Evolutionary conservation across 2,888 invertebrate genomes (phyloP), one percentile per base, ranked within the genome.

Genomic region (Myathropa florea): DNA sequence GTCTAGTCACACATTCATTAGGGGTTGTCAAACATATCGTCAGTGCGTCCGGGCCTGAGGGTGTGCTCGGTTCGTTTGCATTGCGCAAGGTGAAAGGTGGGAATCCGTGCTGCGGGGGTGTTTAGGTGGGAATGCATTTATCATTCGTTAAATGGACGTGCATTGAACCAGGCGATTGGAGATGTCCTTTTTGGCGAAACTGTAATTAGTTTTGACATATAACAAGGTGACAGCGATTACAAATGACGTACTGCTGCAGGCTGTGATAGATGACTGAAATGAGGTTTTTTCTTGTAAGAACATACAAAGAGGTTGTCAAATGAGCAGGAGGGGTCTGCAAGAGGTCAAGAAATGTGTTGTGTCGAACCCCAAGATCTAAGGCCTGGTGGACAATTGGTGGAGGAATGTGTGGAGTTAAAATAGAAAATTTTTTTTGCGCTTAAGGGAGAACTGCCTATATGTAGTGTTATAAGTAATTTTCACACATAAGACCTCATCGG

Each of bases 31-130:
- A 63, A 77, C 71, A 61, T 55, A 46, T 60, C 73, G 63, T 72
- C 46, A 63, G 10, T 65, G 28, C 18, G n/a, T 39, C 4, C 59
- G 33, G 70, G 24, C 76, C 63, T 26, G 71, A 68, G 67, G 81
- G 75, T 84, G 75, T 59, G 21, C 59, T 46, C 67, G 21, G 53
- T 65, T 67, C 6, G 46, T 73, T 78, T 82, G 78, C 82, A 75
- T 86, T 78, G 77, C 72, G 82, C 77, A 85, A 86, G 85, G 82
- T 83, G 85, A 82, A 73, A 86, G 78, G 85, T 86, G 78, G 65
- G 14, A 81, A 68, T 76, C 24, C 73, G 60, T 75, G 68, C 65
- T 26, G 59, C 53, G 55, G 33, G 53, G 7, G 33, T 33, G 26
- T 55, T 55, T 24, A n/a, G 14, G 33, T 70, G 64, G 21, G 21